Base-by-base conservation (phyloP, 2,797 vertebrate genomes). In the Periophthalmus magnuspinnatus region DNA sequence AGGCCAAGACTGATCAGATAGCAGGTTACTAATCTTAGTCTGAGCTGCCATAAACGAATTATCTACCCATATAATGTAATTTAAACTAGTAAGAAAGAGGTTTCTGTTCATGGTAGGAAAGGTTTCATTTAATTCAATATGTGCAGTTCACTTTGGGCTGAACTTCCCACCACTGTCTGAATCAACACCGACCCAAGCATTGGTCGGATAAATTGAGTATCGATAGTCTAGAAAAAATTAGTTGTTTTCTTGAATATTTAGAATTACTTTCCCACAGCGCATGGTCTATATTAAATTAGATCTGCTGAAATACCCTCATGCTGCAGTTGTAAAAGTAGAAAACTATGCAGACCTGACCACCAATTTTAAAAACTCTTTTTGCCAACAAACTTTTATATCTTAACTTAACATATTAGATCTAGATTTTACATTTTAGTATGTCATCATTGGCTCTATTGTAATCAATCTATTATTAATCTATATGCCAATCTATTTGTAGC, bases 41-140 rank as follows among this genome's bases (percentile, higher is more conserved):
- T 75, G 63, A 81, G 84, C 83, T 88, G 84, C 84, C 86, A 74
- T 79, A 90, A 78, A 66, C 78, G 69, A 70, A 81, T 69, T 77
- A 65, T 86, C 76, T 61, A 65, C 64, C 74, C 67, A 78, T 71
- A 33, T 63, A 80, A 75, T 84, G 86, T 78, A 71, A 81, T 80
- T 77, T 80, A 76, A 82, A 84, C 77, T 78, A 75, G 86, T 70
- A 63, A 71, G 69, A 75, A 47, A 47, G 13, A 22, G 11, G 56
- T 73, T 73, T 79, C 78, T 34, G 34, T 79, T 45, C 69, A 72
- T 58, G 81, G 81, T 41, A 61, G 63, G 72, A 41, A 72, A 71
- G 77, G 82, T 69, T 66, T 58, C 19, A 33, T 72, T 69, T 19
- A 79, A 86, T 90, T 74, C 75, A 75, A 79, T 81, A 21, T 59